Conservation (phyloP, 2,888 invertebrate species). For the Tholera decimalis region DNA sequence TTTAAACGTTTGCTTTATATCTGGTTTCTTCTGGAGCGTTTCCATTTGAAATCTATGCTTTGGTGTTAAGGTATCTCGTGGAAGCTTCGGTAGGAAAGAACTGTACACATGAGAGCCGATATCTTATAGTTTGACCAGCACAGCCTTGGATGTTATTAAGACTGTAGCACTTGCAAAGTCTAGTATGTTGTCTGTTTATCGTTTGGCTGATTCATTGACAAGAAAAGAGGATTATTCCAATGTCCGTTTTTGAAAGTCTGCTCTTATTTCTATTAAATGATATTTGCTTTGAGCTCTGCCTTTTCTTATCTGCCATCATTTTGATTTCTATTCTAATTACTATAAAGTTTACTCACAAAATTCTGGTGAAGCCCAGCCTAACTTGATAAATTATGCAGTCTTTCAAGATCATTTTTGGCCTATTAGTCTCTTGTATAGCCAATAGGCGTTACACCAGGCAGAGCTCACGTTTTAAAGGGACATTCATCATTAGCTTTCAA, state of each 20-base stretch:
- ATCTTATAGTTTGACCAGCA: conserved; percentile 3
- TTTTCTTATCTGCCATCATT: conserved; percentile 14
- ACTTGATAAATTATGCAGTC: conserved; percentile 1
- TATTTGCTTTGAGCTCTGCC: conserved; percentile 16
- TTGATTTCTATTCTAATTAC: conserved; percentile 17
- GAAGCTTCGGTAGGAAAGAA: not conserved
- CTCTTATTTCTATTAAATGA: not conserved
- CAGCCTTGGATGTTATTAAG: conserved; percentile 6
- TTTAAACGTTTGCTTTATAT: conserved; percentile 22
- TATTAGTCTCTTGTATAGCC: conserved; percentile 1
- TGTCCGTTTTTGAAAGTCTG: conserved; percentile 1
- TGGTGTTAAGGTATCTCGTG: conserved; percentile 8
- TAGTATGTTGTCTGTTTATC: conserved; percentile 35
- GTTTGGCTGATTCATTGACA: conserved; percentile 5
- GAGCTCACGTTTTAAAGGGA: conserved; percentile 4
- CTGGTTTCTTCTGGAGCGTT: conserved; percentile 17
- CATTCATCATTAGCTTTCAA: conserved; percentile 13
- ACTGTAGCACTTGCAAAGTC: conserved; percentile 1
- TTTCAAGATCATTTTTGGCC: conserved; percentile 1
- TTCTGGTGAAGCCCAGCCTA: not conserved
- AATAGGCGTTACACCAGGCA: conserved; percentile 1
- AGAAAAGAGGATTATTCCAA: conserved; percentile 13
- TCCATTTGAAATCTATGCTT: conserved; percentile 7
- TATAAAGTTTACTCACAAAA: conserved; percentile 5
- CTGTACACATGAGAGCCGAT: not conserved